A percentile compares a stretch with the other conserved stretches of the same genome.
phyloP scores from a whole-genome alignment of 2,797 vertebrate genomes.

The Hapalemur alaotrensis region DNA sequence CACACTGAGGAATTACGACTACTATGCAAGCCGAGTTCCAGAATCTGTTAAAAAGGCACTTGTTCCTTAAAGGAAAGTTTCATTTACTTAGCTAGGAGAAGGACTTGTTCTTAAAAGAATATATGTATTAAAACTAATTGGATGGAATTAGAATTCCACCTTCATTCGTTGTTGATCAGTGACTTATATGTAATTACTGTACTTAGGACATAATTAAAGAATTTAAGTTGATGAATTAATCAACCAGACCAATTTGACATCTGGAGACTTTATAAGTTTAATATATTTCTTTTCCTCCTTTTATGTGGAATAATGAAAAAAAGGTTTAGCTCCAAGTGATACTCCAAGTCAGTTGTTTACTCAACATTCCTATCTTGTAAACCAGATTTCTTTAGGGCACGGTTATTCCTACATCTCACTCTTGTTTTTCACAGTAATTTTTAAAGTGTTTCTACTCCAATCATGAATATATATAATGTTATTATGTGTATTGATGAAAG shows the following conservation, averaged over 20 bases:
- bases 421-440: slow-evolving; percentile 55
- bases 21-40: slow-evolving; percentile 92
- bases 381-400: slow-evolving; percentile 45
- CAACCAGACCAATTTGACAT: not conserved
- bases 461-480: slow-evolving; percentile 19
- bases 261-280: not conserved
- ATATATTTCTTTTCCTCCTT: not conserved
- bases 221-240: not conserved
- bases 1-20: slow-evolving; percentile 92
- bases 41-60: slow-evolving; percentile 90
- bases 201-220: not conserved
- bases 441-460: not conserved
- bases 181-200: slow-evolving; percentile 53
- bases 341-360: not conserved
- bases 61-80: slow-evolving; percentile 78
- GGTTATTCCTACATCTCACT: slow-evolving; percentile 58
- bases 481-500: slow-evolving; percentile 56
- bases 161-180: slow-evolving; percentile 51
- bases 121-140: slow-evolving; percentile 18
- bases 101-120: slow-evolving; percentile 38
- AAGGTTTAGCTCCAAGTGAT: not conserved
- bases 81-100: not conserved
- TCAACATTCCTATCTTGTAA: slow-evolving; percentile 56
- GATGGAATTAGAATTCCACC: slow-evolving; percentile 30
- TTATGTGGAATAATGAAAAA: not conserved